These are phyloP conservation scores for Asarcornis scutulata DNA, from an alignment of 2,113 vertebrate genomes.

Conservation along the genomic window DNA sequence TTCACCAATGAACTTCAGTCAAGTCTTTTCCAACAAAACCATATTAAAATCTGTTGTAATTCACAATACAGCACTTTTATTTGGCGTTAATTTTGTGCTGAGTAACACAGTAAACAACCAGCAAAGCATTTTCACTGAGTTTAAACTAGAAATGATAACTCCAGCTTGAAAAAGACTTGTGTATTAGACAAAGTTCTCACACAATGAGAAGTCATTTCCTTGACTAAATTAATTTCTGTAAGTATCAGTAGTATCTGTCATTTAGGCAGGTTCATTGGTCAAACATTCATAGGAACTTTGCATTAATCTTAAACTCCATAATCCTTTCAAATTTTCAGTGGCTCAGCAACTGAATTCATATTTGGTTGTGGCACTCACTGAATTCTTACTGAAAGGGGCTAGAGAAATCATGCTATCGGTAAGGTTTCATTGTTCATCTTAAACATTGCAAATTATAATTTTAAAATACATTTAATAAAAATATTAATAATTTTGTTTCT, in stretches of 20 bases:
- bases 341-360: background rate
- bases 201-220: background rate
- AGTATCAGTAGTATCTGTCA: background rate
- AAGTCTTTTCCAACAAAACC: background rate
- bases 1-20: background rate
- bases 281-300: background rate
- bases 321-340: background rate
- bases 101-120: background rate
- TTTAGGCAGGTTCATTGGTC: background rate
- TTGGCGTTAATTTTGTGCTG: background rate
- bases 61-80: background rate
- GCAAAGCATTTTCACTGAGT: background rate
- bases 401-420: background rate
- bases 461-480: background rate
- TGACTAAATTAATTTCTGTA: conserved; percentile 10
- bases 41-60: background rate
- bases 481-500: background rate
- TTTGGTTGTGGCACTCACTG: background rate
- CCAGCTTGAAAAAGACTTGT: background rate
- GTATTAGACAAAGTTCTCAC: background rate
- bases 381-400: background rate
- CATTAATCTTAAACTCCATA: background rate
- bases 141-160: background rate
- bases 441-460: background rate
- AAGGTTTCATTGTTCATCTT: background rate